Evolutionary conservation across 2,113 vertebrate genomes (phyloP).

Genomic region (Hippocampus zosterae): DNA sequence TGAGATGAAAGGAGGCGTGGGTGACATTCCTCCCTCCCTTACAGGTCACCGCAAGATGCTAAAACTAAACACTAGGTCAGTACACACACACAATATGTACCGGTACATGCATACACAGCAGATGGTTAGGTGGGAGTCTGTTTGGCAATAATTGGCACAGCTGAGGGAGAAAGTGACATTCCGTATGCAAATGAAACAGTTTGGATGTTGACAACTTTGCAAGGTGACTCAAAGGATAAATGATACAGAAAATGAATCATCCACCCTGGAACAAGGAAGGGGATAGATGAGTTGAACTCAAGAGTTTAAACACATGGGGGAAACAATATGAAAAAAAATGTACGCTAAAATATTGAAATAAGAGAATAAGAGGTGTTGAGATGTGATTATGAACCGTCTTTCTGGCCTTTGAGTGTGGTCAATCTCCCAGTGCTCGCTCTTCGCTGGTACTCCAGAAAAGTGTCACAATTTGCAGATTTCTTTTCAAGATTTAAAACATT

Average conservation of each 20-base stretch:
- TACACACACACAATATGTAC: constrained; percentile 4
- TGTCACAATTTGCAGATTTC: no score
- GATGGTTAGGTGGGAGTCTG: constrained; percentile 48
- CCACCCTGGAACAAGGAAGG: constrained; percentile 3
- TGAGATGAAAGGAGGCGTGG: constrained; percentile 37
- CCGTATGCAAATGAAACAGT: constrained; percentile 60
- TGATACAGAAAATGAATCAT: not conserved
- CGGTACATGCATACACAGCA: constrained; percentile 37
- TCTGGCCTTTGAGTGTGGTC: no score
- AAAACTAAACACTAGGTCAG: constrained; percentile 54
- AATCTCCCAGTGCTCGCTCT: no score
- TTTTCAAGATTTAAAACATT: no score
- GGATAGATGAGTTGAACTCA: no score
- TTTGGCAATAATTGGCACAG: constrained; percentile 8
- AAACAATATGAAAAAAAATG: no score
- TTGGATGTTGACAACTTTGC: constrained; percentile 30
- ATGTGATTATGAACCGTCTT: no score
- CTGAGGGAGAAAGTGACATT: constrained; percentile 63
- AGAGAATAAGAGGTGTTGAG: no score
- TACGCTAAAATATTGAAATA: no score
- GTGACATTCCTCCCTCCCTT: constrained; percentile 12
- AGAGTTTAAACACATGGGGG: no score
- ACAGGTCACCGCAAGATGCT: constrained; percentile 54
- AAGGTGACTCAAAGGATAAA: constrained; percentile 24
- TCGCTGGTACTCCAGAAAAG: no score